Conservation (phyloP, 1,140 invertebrate genomes). For the Anagrus nilaparvatae region DNA sequence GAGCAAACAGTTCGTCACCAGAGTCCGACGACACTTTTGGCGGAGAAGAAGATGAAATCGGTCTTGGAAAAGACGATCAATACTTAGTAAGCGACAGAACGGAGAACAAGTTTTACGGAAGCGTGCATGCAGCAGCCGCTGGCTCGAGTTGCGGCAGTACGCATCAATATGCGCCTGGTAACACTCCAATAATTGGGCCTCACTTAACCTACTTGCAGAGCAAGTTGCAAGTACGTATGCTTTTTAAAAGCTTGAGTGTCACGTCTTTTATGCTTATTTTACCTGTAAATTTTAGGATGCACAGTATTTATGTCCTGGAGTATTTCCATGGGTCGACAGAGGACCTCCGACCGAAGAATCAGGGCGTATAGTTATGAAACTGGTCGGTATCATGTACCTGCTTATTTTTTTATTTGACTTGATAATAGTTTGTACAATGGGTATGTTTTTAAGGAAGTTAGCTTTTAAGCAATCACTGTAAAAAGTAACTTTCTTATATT, state of each 20-base stretch:
- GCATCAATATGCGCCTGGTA: slow-evolving; percentile 38
- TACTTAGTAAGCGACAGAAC: slow-evolving; percentile 74
- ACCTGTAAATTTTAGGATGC: slow-evolving; percentile 45
- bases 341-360: slow-evolving; percentile 76
- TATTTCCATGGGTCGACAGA: slow-evolving; percentile 79
- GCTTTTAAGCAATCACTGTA: neutral
- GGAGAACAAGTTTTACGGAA: slow-evolving; percentile 80
- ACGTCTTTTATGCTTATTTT: neutral
- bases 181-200: slow-evolving; percentile 38
- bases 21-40: slow-evolving; percentile 75
- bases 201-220: slow-evolving; percentile 38
- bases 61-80: slow-evolving; percentile 65
- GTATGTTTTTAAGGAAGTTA: slow-evolving; percentile 27
- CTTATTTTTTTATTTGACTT: slow-evolving; percentile 75
- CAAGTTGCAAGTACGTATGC: slow-evolving; percentile 30
- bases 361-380: slow-evolving; percentile 78
- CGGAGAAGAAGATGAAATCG: slow-evolving; percentile 66
- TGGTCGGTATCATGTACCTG: slow-evolving; percentile 73
- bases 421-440: slow-evolving; percentile 68
- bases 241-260: neutral
- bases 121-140: slow-evolving; percentile 36
- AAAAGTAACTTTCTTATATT: no score
- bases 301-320: slow-evolving; percentile 71
- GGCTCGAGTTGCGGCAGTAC: slow-evolving; percentile 34
- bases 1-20: slow-evolving; percentile 61